Percentiles rank a stretch among this genome's conserved stretches.
phyloP scores from a whole-genome alignment of 1,140 invertebrate species.

The Globodera rostochiensis region DNA sequence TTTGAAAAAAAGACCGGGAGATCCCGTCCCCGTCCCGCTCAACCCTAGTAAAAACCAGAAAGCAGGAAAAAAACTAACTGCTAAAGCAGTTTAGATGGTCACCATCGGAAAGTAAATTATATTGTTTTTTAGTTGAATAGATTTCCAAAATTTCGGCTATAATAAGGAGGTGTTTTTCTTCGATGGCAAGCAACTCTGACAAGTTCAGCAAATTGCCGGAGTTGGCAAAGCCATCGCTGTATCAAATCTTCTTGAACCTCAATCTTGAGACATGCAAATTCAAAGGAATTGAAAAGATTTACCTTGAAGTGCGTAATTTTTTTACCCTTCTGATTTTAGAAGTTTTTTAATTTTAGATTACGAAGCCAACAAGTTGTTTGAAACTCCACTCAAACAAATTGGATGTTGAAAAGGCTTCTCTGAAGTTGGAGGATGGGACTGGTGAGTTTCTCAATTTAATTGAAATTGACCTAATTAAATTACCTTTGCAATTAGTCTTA shows the following conservation, averaged over 20 bases:
- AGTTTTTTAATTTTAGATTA: constrained; percentile 25
- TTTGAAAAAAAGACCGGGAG: too few relatives aligned
- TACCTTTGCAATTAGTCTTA: constrained; percentile 21
- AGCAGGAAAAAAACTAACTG: too few relatives aligned
- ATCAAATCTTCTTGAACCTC: constrained; percentile 30
- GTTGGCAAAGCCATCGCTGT: constrained; percentile 38
- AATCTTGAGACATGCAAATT: constrained; percentile 40
- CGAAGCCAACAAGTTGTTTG: constrained; percentile 36
- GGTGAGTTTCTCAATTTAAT: constrained; percentile 33
- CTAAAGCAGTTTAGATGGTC: neutral
- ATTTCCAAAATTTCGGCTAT: neutral
- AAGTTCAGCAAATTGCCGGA: constrained; percentile 40
- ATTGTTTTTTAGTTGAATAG: neutral
- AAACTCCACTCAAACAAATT: constrained; percentile 41
- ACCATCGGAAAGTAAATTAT: neutral
- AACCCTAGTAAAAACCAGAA: too few relatives aligned
- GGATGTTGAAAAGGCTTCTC: constrained; percentile 29
- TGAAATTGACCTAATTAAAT: constrained; percentile 8
- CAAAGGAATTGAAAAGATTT: constrained; percentile 30
- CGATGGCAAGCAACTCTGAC: constrained; percentile 7
- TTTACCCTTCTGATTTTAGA: neutral
- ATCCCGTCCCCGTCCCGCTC: too few relatives aligned
- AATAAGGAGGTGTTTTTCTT: neutral
- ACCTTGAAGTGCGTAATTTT: constrained; percentile 23
- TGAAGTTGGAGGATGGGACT: constrained; percentile 49